These are phyloP conservation scores for Sipha flava DNA, from an alignment of 1,140 invertebrate genomes.

Conservation along the genomic window DNA sequence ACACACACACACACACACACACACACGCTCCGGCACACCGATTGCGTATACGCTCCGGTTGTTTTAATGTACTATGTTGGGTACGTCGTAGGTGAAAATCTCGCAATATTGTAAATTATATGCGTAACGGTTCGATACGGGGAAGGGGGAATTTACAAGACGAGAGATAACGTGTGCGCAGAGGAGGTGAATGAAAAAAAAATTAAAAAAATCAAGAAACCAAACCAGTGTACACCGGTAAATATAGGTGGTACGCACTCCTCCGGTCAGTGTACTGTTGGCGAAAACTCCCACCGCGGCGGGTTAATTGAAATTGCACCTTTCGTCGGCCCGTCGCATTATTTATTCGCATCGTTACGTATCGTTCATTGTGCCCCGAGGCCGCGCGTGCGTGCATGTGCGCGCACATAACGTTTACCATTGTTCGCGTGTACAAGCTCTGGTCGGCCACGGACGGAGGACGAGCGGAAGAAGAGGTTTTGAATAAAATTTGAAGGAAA, in stretches of 20 bases:
- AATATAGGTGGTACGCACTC: too few species aligned
- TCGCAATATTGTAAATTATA: too few species aligned
- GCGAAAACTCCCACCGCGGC: neutral
- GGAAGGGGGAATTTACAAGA: too few species aligned
- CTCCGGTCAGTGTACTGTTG: neutral
- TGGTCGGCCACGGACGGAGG: neutral
- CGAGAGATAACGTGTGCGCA: too few species aligned
- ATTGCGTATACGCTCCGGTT: too few species aligned
- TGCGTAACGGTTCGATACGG: too few species aligned
- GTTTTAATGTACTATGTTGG: too few species aligned
- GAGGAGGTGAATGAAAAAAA: neutral
- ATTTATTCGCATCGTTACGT: constrained; percentile 5
- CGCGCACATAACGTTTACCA: neutral
- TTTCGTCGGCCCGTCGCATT: constrained; percentile 19
- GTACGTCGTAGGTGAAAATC: too few species aligned
- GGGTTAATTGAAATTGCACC: constrained; percentile 29
- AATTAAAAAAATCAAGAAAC: neutral
- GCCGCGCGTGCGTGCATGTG: neutral
- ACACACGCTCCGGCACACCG: too few species aligned
- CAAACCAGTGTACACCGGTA: neutral
- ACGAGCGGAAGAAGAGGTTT: neutral
- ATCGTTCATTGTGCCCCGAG: neutral
- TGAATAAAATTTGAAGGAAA: neutral
- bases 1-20: too few species aligned
- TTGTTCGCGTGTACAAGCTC: constrained; percentile 10